These are phyloP conservation scores for Setophaga coronata DNA, from an alignment of 2,113 vertebrate species.

Conservation along the genomic window DNA sequence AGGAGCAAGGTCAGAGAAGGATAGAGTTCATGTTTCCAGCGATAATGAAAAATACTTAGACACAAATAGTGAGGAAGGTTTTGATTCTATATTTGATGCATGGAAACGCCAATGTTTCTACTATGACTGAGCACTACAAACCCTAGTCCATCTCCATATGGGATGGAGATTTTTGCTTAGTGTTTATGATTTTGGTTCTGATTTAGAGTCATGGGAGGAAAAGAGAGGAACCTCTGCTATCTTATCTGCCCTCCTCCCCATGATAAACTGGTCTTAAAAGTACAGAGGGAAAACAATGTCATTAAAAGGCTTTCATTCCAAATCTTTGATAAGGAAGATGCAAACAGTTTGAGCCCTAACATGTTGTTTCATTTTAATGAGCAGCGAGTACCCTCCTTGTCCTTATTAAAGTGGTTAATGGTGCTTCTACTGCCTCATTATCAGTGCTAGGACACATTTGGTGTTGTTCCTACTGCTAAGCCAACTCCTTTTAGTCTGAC, in stretches of 20 bases:
- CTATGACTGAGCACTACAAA: neutral
- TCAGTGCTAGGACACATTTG: conserved; percentile 47
- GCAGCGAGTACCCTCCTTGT: conserved; percentile 67
- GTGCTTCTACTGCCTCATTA: conserved; percentile 74
- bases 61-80: neutral
- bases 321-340: conserved; percentile 71
- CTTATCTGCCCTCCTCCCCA: neutral
- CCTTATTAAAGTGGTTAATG: conserved; percentile 76
- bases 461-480: conserved; percentile 45
- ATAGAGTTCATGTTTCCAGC: conserved; percentile 38
- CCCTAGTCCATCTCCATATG: neutral
- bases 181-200: neutral
- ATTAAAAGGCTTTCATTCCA: conserved; percentile 64
- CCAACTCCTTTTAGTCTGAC: conserved; percentile 68
- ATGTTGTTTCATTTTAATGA: conserved; percentile 76
- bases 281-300: conserved; percentile 41
- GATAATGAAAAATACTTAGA: conserved; percentile 50
- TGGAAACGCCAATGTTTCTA: neutral
- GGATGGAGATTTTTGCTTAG: neutral
- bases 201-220: neutral
- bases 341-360: conserved; percentile 67
- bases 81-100: neutral
- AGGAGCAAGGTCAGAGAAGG: conserved; percentile 70
- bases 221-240: conserved; percentile 11
- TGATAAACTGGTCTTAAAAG: conserved; percentile 4